Conservation (phyloP, 2,888 invertebrate genomes). For the Globia sparganii region DNA sequence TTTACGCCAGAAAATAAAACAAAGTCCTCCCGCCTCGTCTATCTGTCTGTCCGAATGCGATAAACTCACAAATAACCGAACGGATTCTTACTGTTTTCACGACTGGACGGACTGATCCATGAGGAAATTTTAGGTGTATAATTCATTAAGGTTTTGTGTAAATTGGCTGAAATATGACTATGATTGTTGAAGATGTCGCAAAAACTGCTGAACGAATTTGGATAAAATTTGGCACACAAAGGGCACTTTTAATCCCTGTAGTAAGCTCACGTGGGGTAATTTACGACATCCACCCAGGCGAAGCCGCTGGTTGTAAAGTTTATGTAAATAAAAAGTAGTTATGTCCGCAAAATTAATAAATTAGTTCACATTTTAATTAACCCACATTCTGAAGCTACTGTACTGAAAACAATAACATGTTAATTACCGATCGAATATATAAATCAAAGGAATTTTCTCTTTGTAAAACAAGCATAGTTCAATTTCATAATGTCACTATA, state of each 20-base stretch:
- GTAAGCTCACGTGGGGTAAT: neutral
- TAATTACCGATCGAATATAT: conserved; percentile 2
- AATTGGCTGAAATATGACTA: too few relatives aligned
- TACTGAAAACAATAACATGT: conserved; percentile 7
- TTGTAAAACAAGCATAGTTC: conserved; percentile 17
- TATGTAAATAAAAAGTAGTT: neutral
- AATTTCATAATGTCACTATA: conserved; percentile 6
- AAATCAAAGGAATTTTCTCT: conserved; percentile 22
- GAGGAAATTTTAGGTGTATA: too few relatives aligned
- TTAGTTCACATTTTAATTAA: conserved; percentile 18
- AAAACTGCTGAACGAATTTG: neutral
- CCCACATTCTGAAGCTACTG: neutral
- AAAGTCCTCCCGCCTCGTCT: too few relatives aligned
- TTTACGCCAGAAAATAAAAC: too few relatives aligned
- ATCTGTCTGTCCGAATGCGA: too few relatives aligned
- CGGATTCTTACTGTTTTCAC: too few relatives aligned
- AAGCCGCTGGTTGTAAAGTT: neutral
- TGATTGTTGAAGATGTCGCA: too few relatives aligned
- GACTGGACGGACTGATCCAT: too few relatives aligned
- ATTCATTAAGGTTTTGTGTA: too few relatives aligned
- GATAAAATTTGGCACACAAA: neutral
- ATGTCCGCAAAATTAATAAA: neutral
- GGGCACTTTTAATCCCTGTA: neutral
- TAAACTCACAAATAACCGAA: too few relatives aligned
- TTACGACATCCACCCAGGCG: neutral